Percentiles rank a stretch among this genome's conserved stretches.
These are phyloP conservation scores for Centropyge bicolor DNA, from an alignment of 2,797 vertebrate genomes.

Conservation along the genomic window DNA sequence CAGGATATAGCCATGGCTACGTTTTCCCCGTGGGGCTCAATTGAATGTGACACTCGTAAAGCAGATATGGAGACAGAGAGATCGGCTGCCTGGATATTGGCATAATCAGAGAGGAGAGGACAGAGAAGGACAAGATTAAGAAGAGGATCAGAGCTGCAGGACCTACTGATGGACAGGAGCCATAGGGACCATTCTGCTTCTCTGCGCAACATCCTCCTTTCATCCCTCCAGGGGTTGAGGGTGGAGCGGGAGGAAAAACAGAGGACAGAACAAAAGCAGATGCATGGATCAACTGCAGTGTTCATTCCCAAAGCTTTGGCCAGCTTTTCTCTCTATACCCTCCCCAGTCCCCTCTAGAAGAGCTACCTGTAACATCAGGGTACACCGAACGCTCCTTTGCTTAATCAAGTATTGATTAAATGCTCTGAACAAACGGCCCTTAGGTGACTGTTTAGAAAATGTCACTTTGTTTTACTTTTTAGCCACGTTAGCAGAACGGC, in stretches of 20 bases:
- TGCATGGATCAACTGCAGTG: conserved; percentile 20
- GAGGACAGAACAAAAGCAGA: conserved; percentile 26
- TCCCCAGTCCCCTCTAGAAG: conserved; percentile 11
- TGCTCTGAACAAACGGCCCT: conserved; percentile 11
- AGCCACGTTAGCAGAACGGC: neutral
- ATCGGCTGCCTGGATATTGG: conserved; percentile 40
- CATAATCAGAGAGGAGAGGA: conserved; percentile 51
- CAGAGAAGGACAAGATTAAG: conserved; percentile 57
- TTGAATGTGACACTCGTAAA: conserved; percentile 51
- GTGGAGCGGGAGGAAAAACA: neutral
- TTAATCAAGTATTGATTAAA: conserved; percentile 52
- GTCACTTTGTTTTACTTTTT: conserved; percentile 6
- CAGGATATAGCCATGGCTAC: conserved; percentile 26
- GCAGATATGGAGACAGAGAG: conserved; percentile 39
- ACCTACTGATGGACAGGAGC: conserved; percentile 51
- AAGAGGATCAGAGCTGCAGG: conserved; percentile 46
- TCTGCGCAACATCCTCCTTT: conserved; percentile 31
- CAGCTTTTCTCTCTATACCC: conserved; percentile 3
- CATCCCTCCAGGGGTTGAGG: conserved; percentile 33
- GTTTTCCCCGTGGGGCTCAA: conserved; percentile 34
- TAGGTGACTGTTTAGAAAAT: conserved; percentile 14
- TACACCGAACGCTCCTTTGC: conserved; percentile 19
- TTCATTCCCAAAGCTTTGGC: conserved; percentile 33
- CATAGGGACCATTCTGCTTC: conserved; percentile 33
- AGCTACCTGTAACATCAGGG: conserved; percentile 22